phyloP scores from a whole-genome alignment of 2,113 vertebrate species.

The Piliocolobus tephrosceles region DNA sequence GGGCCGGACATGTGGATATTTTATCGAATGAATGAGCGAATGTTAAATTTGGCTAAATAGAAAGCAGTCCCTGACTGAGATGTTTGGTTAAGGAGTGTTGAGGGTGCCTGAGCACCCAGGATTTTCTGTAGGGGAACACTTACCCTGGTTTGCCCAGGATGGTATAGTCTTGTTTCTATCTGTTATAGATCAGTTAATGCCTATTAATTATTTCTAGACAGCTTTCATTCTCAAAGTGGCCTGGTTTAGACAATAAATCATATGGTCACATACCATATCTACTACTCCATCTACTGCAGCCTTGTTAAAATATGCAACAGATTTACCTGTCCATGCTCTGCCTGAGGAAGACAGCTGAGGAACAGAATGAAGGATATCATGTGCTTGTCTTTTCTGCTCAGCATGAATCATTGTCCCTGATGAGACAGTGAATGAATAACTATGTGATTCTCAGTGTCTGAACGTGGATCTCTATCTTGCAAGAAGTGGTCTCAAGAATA shows the following conservation, averaged over 20 bases:
- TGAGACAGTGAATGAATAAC: neutral
- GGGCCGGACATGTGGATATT: neutral
- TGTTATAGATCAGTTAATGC: neutral
- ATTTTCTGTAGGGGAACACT: neutral
- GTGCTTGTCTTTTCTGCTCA: neutral
- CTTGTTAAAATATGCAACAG: slow-evolving; percentile 39
- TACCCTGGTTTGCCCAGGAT: neutral
- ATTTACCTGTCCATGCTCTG: neutral
- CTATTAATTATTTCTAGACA: slow-evolving; percentile 27
- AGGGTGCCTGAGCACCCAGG: neutral
- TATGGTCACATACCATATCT: neutral
- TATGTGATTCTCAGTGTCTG: neutral
- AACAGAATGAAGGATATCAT: neutral
- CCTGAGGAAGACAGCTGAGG: neutral
- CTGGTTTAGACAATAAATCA: neutral
- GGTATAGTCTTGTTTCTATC: neutral
- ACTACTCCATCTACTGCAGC: neutral
- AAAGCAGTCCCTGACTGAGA: neutral
- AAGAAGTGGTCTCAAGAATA: neutral
- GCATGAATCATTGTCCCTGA: neutral
- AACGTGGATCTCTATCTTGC: neutral
- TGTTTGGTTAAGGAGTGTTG: fast-evolving
- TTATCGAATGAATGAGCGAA: neutral
- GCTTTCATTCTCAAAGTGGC: neutral
- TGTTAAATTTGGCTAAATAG: neutral